Evolutionary conservation across 1,140 invertebrate genomes (phyloP).

Genomic region (Aphis craccivora): DNA sequence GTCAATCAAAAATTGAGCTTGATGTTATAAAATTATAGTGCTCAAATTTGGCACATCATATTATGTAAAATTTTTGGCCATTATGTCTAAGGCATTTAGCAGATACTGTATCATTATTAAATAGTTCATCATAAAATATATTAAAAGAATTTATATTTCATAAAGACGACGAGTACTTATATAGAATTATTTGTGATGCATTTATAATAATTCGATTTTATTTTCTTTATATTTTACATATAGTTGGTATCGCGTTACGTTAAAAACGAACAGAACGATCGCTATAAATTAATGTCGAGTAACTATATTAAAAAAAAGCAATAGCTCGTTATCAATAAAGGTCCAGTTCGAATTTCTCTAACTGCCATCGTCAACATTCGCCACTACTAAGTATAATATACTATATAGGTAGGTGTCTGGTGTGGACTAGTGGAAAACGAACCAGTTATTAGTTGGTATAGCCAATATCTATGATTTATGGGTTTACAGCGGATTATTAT

Average conservation of each 20-base stretch:
- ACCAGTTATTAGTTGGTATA: neutral
- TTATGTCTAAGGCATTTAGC: neutral
- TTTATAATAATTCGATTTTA: neutral
- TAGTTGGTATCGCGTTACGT: slow-evolving; percentile 4
- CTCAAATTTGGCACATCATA: neutral
- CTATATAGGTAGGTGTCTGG: neutral
- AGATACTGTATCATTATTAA: neutral
- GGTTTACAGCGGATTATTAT: neutral
- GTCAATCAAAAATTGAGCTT: neutral
- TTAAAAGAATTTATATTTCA: neutral
- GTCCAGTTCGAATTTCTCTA: slow-evolving; percentile 20
- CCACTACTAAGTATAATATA: neutral
- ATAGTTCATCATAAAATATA: neutral
- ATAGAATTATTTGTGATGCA: neutral
- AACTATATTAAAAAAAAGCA: neutral
- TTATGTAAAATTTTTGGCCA: neutral
- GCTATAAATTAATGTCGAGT: slow-evolving; percentile 29
- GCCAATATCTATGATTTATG: neutral
- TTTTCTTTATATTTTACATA: slow-evolving; percentile 3
- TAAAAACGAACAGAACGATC: neutral
- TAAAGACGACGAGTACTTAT: neutral
- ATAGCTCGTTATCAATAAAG: slow-evolving; percentile 33
- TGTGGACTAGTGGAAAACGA: neutral
- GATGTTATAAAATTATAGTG: neutral
- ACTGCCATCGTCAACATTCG: neutral